phyloP scores from a whole-genome alignment of 2,113 vertebrate genomes.

The Gymnocephalus cernua region DNA sequence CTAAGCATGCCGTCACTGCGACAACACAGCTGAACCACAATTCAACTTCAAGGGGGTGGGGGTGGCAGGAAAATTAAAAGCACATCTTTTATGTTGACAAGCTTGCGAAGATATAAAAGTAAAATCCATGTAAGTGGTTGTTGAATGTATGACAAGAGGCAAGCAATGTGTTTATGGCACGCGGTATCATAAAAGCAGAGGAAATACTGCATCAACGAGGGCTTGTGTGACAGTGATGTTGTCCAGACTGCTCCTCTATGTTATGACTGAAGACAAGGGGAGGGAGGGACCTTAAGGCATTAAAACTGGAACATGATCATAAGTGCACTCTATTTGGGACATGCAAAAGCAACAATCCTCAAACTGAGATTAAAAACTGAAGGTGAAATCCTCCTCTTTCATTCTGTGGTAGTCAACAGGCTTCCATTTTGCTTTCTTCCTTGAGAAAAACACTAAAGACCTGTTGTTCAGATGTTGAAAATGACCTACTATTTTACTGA shows the following conservation, averaged over 20 bases:
- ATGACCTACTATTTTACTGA: background rate
- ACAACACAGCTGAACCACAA: conserved; percentile 2
- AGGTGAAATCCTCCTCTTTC: background rate
- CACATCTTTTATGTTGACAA: conserved; percentile 13
- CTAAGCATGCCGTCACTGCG: conserved; percentile 40
- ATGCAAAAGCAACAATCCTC: background rate
- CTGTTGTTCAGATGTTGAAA: conserved; percentile 27
- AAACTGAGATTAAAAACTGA: background rate
- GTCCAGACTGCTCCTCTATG: conserved; percentile 69
- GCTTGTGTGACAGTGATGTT: conserved; percentile 76
- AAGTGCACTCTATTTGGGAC: conserved; percentile 38
- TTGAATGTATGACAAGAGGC: conserved; percentile 17
- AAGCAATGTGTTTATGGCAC: conserved; percentile 51
- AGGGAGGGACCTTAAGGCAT: conserved; percentile 11
- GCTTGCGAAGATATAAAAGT: background rate
- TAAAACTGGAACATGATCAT: conserved; percentile 25
- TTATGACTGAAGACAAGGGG: conserved; percentile 60
- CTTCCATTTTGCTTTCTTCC: background rate
- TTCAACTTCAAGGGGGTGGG: conserved; percentile 4
- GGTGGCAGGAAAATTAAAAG: conserved; percentile 16
- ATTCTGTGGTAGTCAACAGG: background rate
- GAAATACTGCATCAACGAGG: conserved; percentile 65
- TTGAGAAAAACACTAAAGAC: background rate
- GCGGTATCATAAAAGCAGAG: conserved; percentile 58
- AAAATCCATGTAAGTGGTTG: background rate